Evolutionary conservation across 2,888 invertebrate genomes (phyloP).

Genomic region (Graphium colonna): DNA sequence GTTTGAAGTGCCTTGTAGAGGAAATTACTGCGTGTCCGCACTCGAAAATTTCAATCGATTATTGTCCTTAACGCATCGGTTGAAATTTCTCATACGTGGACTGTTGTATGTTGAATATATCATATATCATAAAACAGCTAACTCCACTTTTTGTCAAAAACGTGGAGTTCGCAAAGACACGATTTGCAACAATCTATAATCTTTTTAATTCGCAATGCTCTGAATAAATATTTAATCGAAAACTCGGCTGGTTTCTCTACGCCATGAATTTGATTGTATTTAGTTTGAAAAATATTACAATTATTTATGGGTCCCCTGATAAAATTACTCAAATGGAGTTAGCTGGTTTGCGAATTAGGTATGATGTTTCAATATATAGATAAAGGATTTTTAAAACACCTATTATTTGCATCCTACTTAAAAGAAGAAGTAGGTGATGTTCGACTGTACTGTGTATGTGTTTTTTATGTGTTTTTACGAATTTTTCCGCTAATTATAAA

Average conservation of each 20-base stretch:
- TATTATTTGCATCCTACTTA: too few species aligned
- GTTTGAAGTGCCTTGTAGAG: constrained; percentile 15
- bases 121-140: neutral
- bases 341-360: too few species aligned
- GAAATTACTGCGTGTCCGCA: constrained; percentile 12
- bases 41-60: neutral
- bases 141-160: too few species aligned
- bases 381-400: neutral
- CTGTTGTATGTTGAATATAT: neutral
- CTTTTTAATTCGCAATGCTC: neutral
- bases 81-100: neutral
- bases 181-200: too few species aligned
- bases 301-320: too few species aligned
- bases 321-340: too few species aligned
- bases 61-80: neutral
- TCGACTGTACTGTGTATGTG: neutral
- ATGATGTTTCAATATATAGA: neutral
- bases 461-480: neutral
- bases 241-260: too few species aligned
- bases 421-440: too few species aligned
- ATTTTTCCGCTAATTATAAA: neutral
- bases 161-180: too few species aligned
- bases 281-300: too few species aligned
- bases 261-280: too few species aligned
- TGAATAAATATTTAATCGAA: too few species aligned